phyloP scores from a whole-genome alignment of 2,888 invertebrate species.

The Conistra vaccinii region DNA sequence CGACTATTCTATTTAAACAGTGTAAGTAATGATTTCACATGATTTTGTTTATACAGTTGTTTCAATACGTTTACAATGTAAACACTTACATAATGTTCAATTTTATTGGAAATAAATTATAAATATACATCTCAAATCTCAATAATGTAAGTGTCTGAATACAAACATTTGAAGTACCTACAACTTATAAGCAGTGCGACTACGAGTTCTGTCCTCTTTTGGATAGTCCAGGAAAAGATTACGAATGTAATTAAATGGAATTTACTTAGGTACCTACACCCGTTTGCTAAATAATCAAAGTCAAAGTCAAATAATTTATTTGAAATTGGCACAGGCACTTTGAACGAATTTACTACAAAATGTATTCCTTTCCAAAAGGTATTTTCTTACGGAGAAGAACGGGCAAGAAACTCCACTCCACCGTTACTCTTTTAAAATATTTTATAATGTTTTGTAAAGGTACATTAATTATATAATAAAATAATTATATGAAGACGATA shows the following conservation, averaged over 20 bases:
- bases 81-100: not conserved
- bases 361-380: too few species aligned
- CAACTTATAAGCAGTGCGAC: too few species aligned
- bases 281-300: not conserved
- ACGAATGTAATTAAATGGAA: not conserved
- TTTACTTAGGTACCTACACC: too few species aligned
- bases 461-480: too few species aligned
- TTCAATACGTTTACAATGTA: constrained; percentile 1
- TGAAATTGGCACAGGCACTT: too few species aligned
- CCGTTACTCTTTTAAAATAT: too few species aligned
- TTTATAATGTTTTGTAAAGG: too few species aligned
- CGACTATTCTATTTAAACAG: not conserved
- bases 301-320: too few species aligned
- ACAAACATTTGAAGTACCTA: not conserved
- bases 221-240: not conserved
- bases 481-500: too few species aligned
- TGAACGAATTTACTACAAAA: too few species aligned
- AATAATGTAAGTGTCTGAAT: constrained; percentile 3
- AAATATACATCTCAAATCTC: constrained; percentile 15
- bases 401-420: too few species aligned
- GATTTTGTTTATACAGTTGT: constrained; percentile 26
- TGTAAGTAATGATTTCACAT: constrained; percentile 17
- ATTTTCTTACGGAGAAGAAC: too few species aligned
- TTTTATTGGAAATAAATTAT: constrained; percentile 21
- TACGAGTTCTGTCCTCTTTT: not conserved